phyloP scores from a whole-genome alignment of 2,888 invertebrate genomes.

The Drosophila niveifrons region DNA sequence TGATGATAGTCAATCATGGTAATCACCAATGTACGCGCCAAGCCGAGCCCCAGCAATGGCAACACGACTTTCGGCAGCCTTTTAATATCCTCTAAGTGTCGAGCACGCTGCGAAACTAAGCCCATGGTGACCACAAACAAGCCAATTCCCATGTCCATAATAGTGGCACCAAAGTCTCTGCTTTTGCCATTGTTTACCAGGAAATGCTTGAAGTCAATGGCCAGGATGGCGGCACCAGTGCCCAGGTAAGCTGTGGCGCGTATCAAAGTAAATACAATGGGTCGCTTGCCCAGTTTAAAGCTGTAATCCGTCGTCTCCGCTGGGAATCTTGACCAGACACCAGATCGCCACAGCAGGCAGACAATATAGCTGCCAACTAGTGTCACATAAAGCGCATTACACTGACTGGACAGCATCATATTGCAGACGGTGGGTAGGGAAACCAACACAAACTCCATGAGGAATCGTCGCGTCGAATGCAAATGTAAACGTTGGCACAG shows the following conservation, averaged over 20 bases:
- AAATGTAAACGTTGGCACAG: conserved; percentile 39
- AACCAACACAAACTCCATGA: conserved; percentile 87
- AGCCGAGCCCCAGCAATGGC: conserved; percentile 87
- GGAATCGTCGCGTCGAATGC: conserved; percentile 75
- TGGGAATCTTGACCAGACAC: not conserved
- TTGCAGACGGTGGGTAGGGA: conserved; percentile 87
- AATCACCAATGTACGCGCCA: conserved; percentile 88
- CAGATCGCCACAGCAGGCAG: conserved; percentile 51
- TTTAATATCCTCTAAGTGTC: conserved; percentile 55
- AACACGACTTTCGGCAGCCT: conserved; percentile 79
- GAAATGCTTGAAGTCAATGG: conserved; percentile 96
- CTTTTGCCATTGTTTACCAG: conserved; percentile 95
- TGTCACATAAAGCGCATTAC: conserved; percentile 52
- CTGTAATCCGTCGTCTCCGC: conserved; percentile 12
- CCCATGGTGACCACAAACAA: conserved; percentile 94
- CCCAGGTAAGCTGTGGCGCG: conserved; percentile 90
- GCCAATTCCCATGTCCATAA: conserved; percentile 99
- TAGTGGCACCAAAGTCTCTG: conserved; percentile 92
- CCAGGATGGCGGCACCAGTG: conserved; percentile 94
- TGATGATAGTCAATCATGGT: conserved; percentile 92
- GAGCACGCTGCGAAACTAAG: conserved; percentile 88
- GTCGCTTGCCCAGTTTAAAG: conserved; percentile 68
- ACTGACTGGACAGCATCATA: conserved; percentile 86
- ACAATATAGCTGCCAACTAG: conserved; percentile 1
- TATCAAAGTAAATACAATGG: conserved; percentile 88